Evolutionary conservation across 2,113 vertebrate genomes (phyloP).

Genomic region (Polypterus senegalus): DNA sequence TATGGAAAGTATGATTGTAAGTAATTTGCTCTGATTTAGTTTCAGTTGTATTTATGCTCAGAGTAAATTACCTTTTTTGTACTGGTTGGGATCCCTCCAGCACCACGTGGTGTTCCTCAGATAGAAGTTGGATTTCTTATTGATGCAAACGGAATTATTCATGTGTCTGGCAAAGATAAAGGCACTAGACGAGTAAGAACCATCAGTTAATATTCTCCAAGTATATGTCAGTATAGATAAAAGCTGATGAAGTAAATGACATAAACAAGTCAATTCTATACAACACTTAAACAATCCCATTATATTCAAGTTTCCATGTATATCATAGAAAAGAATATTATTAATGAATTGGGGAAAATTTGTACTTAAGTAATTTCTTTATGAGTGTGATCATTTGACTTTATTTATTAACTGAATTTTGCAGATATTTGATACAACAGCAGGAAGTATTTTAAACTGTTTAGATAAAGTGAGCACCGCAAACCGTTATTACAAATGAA

Average conservation of each 20-base stretch:
- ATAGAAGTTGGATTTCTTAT: conserved; percentile 96
- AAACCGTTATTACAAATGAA: background rate
- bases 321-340: no score
- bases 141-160: conserved; percentile 92
- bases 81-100: conserved; percentile 74
- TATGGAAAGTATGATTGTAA: background rate
- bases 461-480: background rate
- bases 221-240: no score
- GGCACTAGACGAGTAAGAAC: conserved; percentile 95
- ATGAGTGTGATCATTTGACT: no score
- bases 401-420: background rate
- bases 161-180: conserved; percentile 95
- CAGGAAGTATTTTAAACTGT: background rate
- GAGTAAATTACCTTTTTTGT: no score
- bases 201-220: no score
- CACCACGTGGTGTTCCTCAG: conserved; percentile 87
- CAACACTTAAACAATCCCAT: no score
- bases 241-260: no score
- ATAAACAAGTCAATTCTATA: no score
- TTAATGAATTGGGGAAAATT: no score
- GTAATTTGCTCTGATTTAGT: no score
- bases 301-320: no score
- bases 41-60: conserved; percentile 1
- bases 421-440: background rate
- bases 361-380: no score